Conservation (phyloP, 2,888 invertebrate species). For the Galeopsomyia nigrocyanea region DNA sequence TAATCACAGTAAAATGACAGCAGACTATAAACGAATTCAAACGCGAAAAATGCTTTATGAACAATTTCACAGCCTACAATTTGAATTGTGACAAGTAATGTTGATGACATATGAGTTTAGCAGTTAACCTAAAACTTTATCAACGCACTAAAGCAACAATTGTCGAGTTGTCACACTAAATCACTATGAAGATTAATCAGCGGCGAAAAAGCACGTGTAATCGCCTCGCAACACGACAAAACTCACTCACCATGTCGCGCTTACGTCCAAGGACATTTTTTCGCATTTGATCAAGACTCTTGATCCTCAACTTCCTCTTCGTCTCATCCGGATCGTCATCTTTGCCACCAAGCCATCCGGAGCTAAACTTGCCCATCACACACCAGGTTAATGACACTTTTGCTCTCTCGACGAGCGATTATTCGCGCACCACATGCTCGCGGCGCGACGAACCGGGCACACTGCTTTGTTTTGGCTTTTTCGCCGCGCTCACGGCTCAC, state of each 20-base stretch:
- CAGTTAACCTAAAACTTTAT: no score
- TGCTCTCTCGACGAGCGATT: no score
- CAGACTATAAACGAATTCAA: no score
- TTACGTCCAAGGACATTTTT: slow-evolving; percentile 44
- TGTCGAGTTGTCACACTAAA: no score
- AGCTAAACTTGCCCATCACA: not conserved
- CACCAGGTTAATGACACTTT: no score
- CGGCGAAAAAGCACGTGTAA: no score
- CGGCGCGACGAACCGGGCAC: not conserved
- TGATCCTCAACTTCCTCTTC: slow-evolving; percentile 21
- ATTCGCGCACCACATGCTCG: not conserved
- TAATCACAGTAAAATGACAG: not conserved
- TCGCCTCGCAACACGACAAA: not conserved
- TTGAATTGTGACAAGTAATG: not conserved
- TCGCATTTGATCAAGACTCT: slow-evolving; percentile 43
- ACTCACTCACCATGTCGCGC: slow-evolving; percentile 38
- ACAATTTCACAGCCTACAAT: slow-evolving; percentile 4
- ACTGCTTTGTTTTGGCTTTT: not conserved
- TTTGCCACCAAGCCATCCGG: slow-evolving; percentile 28
- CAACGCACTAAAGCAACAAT: no score
- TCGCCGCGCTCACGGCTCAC: not conserved
- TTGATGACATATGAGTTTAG: no score
- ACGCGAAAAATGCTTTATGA: not conserved
- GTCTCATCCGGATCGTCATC: not conserved
- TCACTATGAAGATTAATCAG: no score